These are phyloP conservation scores for Dascyllus trimaculatus DNA, from an alignment of 2,113 vertebrate species.

Conservation along the genomic window DNA sequence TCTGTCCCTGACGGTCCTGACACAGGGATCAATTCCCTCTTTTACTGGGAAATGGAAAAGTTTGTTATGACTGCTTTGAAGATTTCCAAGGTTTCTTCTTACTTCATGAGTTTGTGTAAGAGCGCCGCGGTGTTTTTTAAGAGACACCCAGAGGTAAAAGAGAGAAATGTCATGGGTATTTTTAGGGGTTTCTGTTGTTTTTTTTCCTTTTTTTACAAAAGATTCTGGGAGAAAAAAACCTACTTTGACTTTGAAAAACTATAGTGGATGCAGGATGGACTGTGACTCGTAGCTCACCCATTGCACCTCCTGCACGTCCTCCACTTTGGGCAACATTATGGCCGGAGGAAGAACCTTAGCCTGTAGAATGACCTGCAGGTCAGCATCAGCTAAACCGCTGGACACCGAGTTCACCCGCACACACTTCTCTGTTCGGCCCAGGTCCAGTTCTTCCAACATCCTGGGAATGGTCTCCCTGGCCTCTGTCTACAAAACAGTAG, in stretches of 20 bases:
- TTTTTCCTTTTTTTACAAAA: background rate
- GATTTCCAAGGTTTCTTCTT: constrained; percentile 77
- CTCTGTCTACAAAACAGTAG: constrained; percentile 83
- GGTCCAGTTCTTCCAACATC: constrained; percentile 88
- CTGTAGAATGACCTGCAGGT: constrained; percentile 89
- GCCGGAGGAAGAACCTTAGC: constrained; percentile 90
- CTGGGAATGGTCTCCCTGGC: constrained; percentile 89
- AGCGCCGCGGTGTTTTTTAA: constrained; percentile 61
- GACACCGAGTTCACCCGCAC: constrained; percentile 96
- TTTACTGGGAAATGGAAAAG: constrained; percentile 78
- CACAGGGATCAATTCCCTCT: constrained; percentile 78
- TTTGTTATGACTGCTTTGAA: constrained; percentile 84
- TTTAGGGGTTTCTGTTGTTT: constrained; percentile 46
- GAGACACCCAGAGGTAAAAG: constrained; percentile 45
- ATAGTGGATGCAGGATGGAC: background rate
- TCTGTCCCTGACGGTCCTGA: constrained; percentile 67
- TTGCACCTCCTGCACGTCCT: constrained; percentile 89
- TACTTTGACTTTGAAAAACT: background rate
- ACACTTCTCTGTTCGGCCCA: constrained; percentile 92
- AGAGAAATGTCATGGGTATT: constrained; percentile 63
- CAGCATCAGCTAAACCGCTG: constrained; percentile 91
- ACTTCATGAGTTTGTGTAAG: constrained; percentile 68
- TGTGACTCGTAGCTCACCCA: constrained; percentile 87
- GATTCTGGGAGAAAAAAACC: background rate
- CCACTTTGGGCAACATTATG: constrained; percentile 96